phyloP scores from a whole-genome alignment of 1,140 invertebrate species.

The Rhagoletis zephyria region DNA sequence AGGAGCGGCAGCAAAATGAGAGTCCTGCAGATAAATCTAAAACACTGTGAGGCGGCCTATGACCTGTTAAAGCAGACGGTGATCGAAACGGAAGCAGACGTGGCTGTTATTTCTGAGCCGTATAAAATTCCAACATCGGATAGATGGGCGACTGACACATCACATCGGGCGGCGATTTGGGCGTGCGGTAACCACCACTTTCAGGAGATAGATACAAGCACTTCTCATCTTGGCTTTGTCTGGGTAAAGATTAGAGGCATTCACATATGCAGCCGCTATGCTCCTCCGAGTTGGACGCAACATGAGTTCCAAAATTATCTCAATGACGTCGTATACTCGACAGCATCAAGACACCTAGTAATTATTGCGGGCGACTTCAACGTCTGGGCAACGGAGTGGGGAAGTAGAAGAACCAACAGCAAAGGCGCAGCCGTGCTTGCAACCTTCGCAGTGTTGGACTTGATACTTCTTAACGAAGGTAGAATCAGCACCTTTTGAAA shows the following conservation, averaged over 20 bases:
- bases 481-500: background rate
- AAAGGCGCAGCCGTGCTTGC: background rate
- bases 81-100: background rate
- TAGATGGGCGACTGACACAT: background rate
- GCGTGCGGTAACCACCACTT: background rate
- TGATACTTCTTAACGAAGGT: background rate
- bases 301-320: background rate
- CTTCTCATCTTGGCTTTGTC: background rate
- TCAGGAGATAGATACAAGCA: background rate
- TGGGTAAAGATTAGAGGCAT: background rate
- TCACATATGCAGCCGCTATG: background rate
- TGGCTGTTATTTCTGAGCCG: no score
- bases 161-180: background rate
- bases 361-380: conserved; percentile 36
- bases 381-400: conserved; percentile 13
- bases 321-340: background rate
- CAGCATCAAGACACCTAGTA: no score
- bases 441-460: background rate
- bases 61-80: background rate
- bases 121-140: background rate
- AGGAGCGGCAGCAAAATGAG: background rate
- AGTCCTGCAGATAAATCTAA: background rate
- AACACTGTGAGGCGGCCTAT: background rate
- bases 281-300: background rate
- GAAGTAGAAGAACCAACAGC: background rate